A percentile compares a stretch with the other conserved stretches of the same genome.
These are phyloP conservation scores for Synanthedon tipuliformis DNA, from an alignment of 2,888 invertebrate species.

Conservation along the genomic window DNA sequence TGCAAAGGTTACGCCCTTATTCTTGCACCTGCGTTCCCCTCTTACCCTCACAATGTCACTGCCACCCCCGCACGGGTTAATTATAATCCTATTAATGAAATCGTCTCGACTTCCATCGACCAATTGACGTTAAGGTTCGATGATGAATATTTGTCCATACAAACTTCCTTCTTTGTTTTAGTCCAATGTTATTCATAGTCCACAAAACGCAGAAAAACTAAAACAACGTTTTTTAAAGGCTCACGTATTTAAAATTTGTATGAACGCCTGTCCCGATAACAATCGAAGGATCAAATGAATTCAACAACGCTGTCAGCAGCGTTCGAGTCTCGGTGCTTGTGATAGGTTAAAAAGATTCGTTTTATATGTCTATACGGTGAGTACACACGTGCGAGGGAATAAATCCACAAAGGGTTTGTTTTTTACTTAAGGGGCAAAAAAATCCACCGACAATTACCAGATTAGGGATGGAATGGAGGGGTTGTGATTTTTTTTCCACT, in stretches of 20 bases:
- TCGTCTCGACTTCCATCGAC: slow-evolving; percentile 31
- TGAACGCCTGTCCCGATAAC: slow-evolving; percentile 22
- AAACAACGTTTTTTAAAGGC: neutral
- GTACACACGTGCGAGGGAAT: slow-evolving; percentile 51
- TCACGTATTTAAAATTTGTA: neutral
- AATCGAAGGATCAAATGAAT: slow-evolving; percentile 22
- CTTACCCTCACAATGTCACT: slow-evolving; percentile 23
- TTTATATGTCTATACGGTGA: slow-evolving; percentile 10
- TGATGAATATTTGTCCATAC: slow-evolving; percentile 28
- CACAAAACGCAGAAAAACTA: neutral
- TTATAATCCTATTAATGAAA: slow-evolving; percentile 55
- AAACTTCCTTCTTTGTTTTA: slow-evolving; percentile 18
- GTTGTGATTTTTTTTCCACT: slow-evolving; percentile 29
- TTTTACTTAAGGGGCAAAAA: slow-evolving; percentile 46
- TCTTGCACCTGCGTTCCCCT: slow-evolving; percentile 50
- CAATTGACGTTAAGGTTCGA: slow-evolving; percentile 32
- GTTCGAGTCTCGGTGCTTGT: slow-evolving; percentile 19
- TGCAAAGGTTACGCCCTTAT: slow-evolving; percentile 57
- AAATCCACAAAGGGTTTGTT: slow-evolving; percentile 50
- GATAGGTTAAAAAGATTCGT: slow-evolving; percentile 42
- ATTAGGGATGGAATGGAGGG: slow-evolving; percentile 53
- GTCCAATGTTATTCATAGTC: slow-evolving; percentile 16
- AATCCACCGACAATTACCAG: slow-evolving; percentile 55
- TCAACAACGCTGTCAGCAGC: slow-evolving; percentile 26
- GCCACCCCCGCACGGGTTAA: slow-evolving; percentile 36